These are phyloP conservation scores for Papilio polyxenes DNA, from an alignment of 1,140 invertebrate genomes.

Conservation along the genomic window DNA sequence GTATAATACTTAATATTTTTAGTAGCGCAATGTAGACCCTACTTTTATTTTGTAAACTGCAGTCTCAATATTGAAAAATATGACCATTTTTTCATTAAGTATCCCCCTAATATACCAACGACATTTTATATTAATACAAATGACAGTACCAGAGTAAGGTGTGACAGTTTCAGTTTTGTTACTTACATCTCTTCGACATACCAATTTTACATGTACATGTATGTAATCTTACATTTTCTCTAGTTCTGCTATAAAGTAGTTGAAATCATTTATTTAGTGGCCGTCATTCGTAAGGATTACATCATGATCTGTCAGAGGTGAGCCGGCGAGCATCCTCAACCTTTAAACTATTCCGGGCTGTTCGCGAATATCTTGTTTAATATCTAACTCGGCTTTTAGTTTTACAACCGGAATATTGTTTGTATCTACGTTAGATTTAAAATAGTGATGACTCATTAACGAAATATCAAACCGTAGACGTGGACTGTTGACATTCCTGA, in stretches of 20 bases:
- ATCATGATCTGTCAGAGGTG: slow-evolving; percentile 64
- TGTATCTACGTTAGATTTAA: slow-evolving; percentile 50
- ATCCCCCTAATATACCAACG: background rate
- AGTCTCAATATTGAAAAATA: background rate
- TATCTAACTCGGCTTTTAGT: slow-evolving; percentile 41
- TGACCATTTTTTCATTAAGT: background rate
- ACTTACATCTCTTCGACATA: background rate
- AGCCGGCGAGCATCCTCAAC: slow-evolving; percentile 68
- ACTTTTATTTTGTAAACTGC: too few species aligned
- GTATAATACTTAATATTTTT: too few species aligned
- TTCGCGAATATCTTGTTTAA: slow-evolving; percentile 50
- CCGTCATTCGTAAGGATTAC: slow-evolving; percentile 47
- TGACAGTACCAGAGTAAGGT: background rate
- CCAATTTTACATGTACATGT: background rate
- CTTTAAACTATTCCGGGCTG: slow-evolving; percentile 67
- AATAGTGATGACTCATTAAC: slow-evolving; percentile 62
- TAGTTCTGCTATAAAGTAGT: background rate
- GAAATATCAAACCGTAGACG: slow-evolving; percentile 11
- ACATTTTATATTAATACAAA: background rate
- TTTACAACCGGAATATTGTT: slow-evolving; percentile 54
- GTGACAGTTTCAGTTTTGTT: background rate
- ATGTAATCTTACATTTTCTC: background rate
- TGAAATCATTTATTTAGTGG: background rate
- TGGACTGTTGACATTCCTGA: slow-evolving; percentile 41
- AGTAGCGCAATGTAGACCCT: too few species aligned